These are phyloP conservation scores for Clytia hemisphaerica DNA, from an alignment of 30 jellyfish, hydroid and myxozoan species.

Conservation along the genomic window DNA sequence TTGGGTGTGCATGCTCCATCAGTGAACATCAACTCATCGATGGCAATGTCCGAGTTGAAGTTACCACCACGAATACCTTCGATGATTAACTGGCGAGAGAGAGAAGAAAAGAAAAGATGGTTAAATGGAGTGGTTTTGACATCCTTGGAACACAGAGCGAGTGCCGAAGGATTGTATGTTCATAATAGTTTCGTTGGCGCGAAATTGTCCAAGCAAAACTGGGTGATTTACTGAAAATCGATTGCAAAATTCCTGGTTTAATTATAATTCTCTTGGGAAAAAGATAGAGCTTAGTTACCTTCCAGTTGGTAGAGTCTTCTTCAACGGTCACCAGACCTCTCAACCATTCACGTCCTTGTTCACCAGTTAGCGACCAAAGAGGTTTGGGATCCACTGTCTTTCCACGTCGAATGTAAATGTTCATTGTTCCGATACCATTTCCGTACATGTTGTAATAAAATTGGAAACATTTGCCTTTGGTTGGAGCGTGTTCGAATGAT, in stretches of 20 bases:
- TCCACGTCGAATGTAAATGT: slow-evolving; percentile 73
- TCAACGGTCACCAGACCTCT: slow-evolving; percentile 71
- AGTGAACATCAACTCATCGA: slow-evolving; percentile 69
- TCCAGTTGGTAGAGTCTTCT: slow-evolving; percentile 60
- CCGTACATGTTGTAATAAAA: slow-evolving; percentile 91
- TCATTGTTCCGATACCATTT: slow-evolving; percentile 76
- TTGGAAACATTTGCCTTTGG: slow-evolving; percentile 78
- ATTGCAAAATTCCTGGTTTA: too few relatives aligned
- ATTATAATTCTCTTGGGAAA: too few relatives aligned
- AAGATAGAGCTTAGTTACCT: too few relatives aligned
- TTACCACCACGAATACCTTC: slow-evolving; percentile 91
- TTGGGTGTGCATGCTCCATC: slow-evolving; percentile 80
- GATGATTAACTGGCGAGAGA: slow-evolving; percentile 45
- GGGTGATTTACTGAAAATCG: too few relatives aligned
- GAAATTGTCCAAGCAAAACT: too few relatives aligned
- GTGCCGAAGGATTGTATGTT: too few relatives aligned
- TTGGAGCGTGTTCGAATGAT: slow-evolving; percentile 65
- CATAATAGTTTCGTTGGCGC: too few relatives aligned
- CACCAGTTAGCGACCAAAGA: slow-evolving; percentile 74
- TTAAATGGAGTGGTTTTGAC: too few relatives aligned
- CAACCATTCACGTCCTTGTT: slow-evolving; percentile 85
- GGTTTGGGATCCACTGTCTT: slow-evolving; percentile 62
- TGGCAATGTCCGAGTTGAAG: slow-evolving; percentile 80
- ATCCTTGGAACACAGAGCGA: too few relatives aligned
- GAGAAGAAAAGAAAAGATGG: background rate